Evolutionary conservation across 1,140 invertebrate genomes (phyloP), one percentile per base, ranked within the genome.

Genomic region (Brachystomella parvula): DNA sequence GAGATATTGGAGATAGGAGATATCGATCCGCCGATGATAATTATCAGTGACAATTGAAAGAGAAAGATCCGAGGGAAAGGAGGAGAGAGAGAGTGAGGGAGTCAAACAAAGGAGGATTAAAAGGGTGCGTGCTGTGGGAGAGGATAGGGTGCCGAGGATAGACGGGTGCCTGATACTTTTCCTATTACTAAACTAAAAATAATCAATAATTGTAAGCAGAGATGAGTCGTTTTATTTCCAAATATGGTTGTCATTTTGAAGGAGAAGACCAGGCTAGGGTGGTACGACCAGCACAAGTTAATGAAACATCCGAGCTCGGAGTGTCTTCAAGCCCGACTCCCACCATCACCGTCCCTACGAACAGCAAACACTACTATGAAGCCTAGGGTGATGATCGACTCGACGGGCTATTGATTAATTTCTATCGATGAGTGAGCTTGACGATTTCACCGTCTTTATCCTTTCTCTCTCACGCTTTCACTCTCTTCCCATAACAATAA

Each of bases 21-120:
- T 69, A 72, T 69, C 65, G 71, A 72, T 69, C 66, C 53, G 63
- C n/a, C n/a, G n/a, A 69, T 59, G 62, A 69, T 72, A 72, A 72
- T 72, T 72, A 72, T 65, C 64, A 69, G 63, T 67, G 71, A 72
- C 71, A 72, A 69, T 72, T 64, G 63, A 66, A n/a, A n/a, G n/a
- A n/a, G n/a, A n/a, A n/a, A 64, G 65, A 71, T 71, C 32, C 61
- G 64, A 33, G 59, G 64, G 53, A 59, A 66, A 57, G 65, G 61
- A 59, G 61, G 64, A 63, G 49, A 56, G 39, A 44, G 61, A 56
- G 53, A 62, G 44, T 32, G 26, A n/a, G n/a, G n/a, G n/a, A n/a
- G n/a, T n/a, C 30, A 65, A 59, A 66, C 21, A 67, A 65, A 71
- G 59, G 21, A 49, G 64, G 67, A 71, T 71, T 71, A 71, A 71